These are phyloP conservation scores for Agapostemon virescens DNA, from an alignment of 2,888 invertebrate genomes.

Conservation along the genomic window DNA sequence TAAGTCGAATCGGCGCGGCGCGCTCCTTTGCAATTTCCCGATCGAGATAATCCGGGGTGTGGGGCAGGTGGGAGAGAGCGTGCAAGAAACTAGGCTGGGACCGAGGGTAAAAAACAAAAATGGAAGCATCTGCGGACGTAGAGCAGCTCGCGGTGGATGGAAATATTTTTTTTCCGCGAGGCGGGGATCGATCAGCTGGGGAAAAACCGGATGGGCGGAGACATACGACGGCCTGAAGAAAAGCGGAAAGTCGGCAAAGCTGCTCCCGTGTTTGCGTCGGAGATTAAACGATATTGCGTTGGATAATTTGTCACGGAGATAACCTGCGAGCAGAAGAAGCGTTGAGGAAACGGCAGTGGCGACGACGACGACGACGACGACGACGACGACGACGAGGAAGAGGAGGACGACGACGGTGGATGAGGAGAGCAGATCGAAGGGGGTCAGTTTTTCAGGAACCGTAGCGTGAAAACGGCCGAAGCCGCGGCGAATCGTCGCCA, in stretches of 20 bases:
- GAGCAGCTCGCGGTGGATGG: neutral
- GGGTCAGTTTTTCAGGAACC: slow-evolving; percentile 71
- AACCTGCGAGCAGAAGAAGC: neutral
- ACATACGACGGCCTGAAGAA: neutral
- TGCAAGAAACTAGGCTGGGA: neutral
- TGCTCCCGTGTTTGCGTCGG: neutral
- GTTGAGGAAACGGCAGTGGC: neutral
- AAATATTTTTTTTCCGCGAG: neutral
- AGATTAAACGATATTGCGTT: slow-evolving; percentile 23
- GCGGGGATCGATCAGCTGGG: neutral
- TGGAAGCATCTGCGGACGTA: neutral
- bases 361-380: slow-evolving; percentile 7
- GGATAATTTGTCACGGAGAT: slow-evolving; percentile 35
- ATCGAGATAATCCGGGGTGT: neutral
- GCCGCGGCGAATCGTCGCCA: slow-evolving; percentile 75
- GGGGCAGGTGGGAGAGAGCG: too few species aligned
- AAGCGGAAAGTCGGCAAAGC: slow-evolving; percentile 6
- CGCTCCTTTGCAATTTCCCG: neutral
- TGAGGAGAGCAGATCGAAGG: slow-evolving; percentile 43
- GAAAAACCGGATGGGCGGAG: neutral
- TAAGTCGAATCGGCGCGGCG: neutral
- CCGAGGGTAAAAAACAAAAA: neutral
- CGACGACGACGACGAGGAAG: neutral
- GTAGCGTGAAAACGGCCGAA: slow-evolving; percentile 74
- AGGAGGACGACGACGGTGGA: slow-evolving; percentile 8